Evolutionary conservation across 2,888 invertebrate species (phyloP), one percentile per base, ranked within the genome.

Genomic region (Agrotis segetum): DNA sequence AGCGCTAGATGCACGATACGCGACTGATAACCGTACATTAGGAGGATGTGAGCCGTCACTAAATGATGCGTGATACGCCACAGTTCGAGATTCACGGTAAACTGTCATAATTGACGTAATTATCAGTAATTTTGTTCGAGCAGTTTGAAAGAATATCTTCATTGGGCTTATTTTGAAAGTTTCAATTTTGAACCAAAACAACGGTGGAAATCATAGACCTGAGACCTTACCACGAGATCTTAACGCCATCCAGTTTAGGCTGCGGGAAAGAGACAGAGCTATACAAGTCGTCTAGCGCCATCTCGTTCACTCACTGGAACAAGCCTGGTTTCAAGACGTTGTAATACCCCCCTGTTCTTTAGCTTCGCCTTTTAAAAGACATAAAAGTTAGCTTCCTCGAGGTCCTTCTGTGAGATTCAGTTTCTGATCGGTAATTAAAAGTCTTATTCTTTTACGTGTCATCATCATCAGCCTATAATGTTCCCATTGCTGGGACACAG

Each of bases 11-110:
- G 40, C 58, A 61, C 64, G 74, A 75, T 64, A 59, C 46, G 74
- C 66, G 61, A 71, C 40, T 46, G 80, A 80, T 82, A 76, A 70
- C 78, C 71, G 73, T 64, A 55, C 60, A 76, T 79, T 76, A 69
- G 34, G 56, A n/a, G 11, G 63, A 71, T 59, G 29, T 74, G 58
- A 70, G 66, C 77, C 74, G 74, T 71, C 55, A 81, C 81, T 67
- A 81, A 81, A 67, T 67, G 63, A 64, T 60, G 62, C 61, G 55
- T 77, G 47, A 68, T 72, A 49, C 63, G 50, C 47, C 53, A 56
- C 46, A 62, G 63, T 71, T 62, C 24, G 46, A 65, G 44, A 67
- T 71, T 61, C 50, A 14, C 58, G n/a, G 44, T 53, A 60, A 79
- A 62, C 53, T 58, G 53, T 55, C 29, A 34, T 49, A 64, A 19